phyloP scores from a whole-genome alignment of 2,888 invertebrate species.

The Girardia tigrina region DNA sequence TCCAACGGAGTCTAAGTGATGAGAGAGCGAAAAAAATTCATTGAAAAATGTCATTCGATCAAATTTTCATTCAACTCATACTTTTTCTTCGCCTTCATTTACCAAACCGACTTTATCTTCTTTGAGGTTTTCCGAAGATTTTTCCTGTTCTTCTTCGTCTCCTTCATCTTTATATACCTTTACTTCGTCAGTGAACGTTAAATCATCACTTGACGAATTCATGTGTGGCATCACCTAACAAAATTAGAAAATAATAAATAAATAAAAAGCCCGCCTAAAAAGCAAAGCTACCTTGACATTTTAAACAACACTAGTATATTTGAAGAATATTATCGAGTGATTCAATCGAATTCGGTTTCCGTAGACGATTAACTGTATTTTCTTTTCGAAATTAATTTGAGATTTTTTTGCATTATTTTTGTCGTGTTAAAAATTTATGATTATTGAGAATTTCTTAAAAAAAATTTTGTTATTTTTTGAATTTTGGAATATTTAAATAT shows the following conservation, averaged over 20 bases:
- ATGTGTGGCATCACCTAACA: constrained; percentile 33
- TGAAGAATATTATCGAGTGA: not conserved
- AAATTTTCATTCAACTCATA: no score
- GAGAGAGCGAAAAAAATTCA: no score
- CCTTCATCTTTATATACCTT: constrained; percentile 95
- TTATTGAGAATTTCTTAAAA: no score
- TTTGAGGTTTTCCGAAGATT: constrained; percentile 36
- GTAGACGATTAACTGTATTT: no score
- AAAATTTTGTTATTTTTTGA: no score
- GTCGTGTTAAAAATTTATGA: no score
- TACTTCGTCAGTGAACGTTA: constrained; percentile 91
- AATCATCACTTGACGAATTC: constrained; percentile 59
- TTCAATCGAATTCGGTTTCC: no score
- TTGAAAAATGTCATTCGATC: no score
- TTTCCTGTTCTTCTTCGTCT: constrained; percentile 65
- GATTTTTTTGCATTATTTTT: no score
- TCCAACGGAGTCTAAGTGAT: not conserved
- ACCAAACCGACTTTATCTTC: constrained; percentile 37
- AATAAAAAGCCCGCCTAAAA: not conserved
- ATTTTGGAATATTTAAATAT: no score
- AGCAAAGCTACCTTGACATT: not conserved
- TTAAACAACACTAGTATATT: not conserved
- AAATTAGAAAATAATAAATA: not conserved
- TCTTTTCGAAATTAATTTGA: no score
- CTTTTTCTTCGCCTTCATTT: constrained; percentile 35